Conservation (phyloP, 2,113 vertebrate species). For the Peromyscus californicus region DNA sequence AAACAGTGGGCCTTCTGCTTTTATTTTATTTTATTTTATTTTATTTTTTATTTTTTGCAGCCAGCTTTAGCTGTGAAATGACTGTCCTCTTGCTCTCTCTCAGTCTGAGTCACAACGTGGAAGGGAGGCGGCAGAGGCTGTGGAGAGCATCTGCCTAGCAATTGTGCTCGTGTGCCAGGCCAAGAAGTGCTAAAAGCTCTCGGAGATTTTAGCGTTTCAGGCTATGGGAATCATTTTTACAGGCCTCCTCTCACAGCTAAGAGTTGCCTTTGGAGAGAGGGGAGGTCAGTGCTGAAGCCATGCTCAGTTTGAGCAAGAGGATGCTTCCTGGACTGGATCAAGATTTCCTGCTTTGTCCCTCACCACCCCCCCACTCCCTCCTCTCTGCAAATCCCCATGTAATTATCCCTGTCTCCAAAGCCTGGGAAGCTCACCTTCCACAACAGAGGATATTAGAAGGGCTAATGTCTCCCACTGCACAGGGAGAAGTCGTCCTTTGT, state of each 20-base stretch:
- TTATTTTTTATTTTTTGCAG: not conserved
- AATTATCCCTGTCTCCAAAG: conserved; percentile 77
- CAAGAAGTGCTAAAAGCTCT: conserved; percentile 30
- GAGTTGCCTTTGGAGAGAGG: not conserved
- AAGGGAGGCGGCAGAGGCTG: conserved; percentile 36
- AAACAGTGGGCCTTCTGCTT: conserved; percentile 56
- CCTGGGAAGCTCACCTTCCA: conserved; percentile 75
- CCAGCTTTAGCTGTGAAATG: conserved; percentile 48
- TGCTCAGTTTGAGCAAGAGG: conserved; percentile 14
- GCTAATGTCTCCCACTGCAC: conserved; percentile 75
- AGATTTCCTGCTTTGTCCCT: conserved; percentile 48
- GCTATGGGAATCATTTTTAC: conserved; percentile 51
- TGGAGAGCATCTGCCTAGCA: not conserved
- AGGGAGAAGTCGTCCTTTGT: conserved; percentile 78
- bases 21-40: conserved; percentile 13
- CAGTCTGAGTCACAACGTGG: conserved; percentile 19
- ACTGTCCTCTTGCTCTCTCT: not conserved
- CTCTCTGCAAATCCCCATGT: conserved; percentile 77
- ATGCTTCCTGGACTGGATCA: conserved; percentile 21
- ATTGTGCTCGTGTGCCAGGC: not conserved
- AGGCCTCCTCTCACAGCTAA: conserved; percentile 26
- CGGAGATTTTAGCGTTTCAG: conserved; percentile 9
- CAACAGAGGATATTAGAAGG: conserved; percentile 73
- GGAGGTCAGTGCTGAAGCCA: not conserved
- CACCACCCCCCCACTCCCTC: not conserved